Evolutionary conservation across 2,113 vertebrate genomes (phyloP), one percentile per base, ranked within the genome.

Genomic region (Paedocypris sp.): DNA sequence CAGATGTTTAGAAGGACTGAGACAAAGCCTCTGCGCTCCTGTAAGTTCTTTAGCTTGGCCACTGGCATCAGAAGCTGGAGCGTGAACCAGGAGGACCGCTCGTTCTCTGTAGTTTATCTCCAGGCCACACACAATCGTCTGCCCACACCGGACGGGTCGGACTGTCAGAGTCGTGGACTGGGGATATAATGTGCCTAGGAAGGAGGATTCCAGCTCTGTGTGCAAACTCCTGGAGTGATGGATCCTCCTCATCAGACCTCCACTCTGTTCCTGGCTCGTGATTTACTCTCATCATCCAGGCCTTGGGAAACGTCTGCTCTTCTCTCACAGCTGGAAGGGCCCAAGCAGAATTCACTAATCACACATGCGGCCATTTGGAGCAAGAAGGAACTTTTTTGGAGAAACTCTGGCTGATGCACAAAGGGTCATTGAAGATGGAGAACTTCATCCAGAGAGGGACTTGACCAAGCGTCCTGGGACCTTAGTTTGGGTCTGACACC

Each of bases 211-310:
- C 53, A 39, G 38, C 26, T 63, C 33, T 41, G 49, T 53, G 60
- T 45, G 49, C 49, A 45, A 63, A 63, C 53, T 39, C 43, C 20
- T 45, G 23, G 19, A 8, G 41, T 63, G 60, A 63, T 63, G 52
- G 60, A 63, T 63, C n/a, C 49, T 26, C 11, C 12, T 20, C 22
- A 3, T 45, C 60, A 53, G 47, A 63, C 59, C 28, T 53, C 31
- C 36, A 25, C 26, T 52, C 47, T 33, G 9, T 33, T 50, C 43
- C 35, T 50, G 48, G 43, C 48, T 39, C 20, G 41, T 43, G 60
- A 63, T 63, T 63, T 45, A 63, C 49, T 63, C 31, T 6, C 49
- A 25, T 63, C 16, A 43, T 53, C 32, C 31, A 5, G 50, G 49
- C 39, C 50, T 53, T 52, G 15, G 42, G 39, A n/a, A 45, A 22